Evolutionary conservation across 1,140 invertebrate species (phyloP), one percentile per base, ranked within the genome.

Genomic region (Lordiphosa stackelbergi): DNA sequence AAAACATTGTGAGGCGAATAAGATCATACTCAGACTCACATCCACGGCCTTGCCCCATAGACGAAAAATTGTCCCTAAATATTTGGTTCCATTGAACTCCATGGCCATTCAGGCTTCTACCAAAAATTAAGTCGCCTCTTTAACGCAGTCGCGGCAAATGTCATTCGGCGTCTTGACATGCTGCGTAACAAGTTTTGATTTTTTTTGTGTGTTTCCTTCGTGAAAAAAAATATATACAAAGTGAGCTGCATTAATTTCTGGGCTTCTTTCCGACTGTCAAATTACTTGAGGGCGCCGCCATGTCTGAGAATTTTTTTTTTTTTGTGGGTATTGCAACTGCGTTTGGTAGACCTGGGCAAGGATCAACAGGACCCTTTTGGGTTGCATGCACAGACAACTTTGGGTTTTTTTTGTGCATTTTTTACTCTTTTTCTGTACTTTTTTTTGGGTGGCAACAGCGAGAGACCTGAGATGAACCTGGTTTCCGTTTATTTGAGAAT

Each of bases 241-340:
- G 22, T 34, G 34, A 40, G 70, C 54, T 71, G 66, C 72, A 71
- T 66, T 73, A 59, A 43, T 71, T 55, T 51, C 16, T 52, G 35
- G 43, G 22, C 42, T 31, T 46, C 51, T 59, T 53, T 41, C 35
- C 69, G 72, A 16, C 73, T 79, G 75, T 83, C 75, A 81, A 81
- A 81, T 81, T 81, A 75, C 75, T 81, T 81, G 75, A 79, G 75
- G 75, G 75, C 77, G 71, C 75, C 75, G 77, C 66, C 56, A 79
- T 69, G 75, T 79, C 75, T 81, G 75, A 81, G 75, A 81, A 83
- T 65, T 83, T 52, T 71, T 83, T 71, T 46, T 28, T 43, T 28
- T 24, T 43, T 43, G 19, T 40, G 77, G 77, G 77, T 75, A 83
- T 48, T 66, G 63, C 63, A 66, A 59, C 62, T 46, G 64, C 64